Conservation (phyloP, 2,797 vertebrate genomes). For the Thaleichthys pacificus region DNA sequence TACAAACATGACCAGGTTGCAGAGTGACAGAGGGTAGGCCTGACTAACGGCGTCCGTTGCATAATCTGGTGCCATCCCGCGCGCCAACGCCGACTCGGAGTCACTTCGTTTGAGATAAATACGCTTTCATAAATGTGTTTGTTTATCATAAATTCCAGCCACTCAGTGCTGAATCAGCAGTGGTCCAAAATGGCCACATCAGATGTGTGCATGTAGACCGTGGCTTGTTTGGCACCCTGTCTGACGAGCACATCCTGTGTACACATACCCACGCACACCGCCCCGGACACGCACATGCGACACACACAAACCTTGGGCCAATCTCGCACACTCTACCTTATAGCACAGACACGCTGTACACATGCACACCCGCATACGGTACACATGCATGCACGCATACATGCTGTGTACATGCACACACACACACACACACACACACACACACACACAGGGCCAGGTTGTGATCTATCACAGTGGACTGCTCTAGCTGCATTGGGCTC, state of each 20-base stretch:
- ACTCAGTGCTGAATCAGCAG: constrained; percentile 9
- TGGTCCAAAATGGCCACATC: constrained; percentile 10
- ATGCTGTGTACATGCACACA: neutral
- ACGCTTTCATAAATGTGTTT: constrained; percentile 18
- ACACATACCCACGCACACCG: neutral
- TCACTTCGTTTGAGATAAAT: neutral
- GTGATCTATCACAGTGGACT: constrained; percentile 12
- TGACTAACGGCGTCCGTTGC: neutral
- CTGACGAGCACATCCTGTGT: constrained; percentile 14
- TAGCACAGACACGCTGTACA: neutral
- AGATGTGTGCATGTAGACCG: constrained; percentile 18
- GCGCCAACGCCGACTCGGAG: neutral
- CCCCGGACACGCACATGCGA: neutral
- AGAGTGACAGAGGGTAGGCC: constrained; percentile 11
- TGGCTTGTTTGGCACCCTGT: constrained; percentile 9
- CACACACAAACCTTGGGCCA: neutral
- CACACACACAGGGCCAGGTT: neutral
- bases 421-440: neutral
- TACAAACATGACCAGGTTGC: constrained; percentile 3
- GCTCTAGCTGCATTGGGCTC: constrained; percentile 1
- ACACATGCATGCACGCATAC: constrained; percentile 6
- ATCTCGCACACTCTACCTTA: neutral
- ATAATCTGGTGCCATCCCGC: neutral
- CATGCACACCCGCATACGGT: neutral
- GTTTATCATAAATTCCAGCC: constrained; percentile 1